Evolutionary conservation across 2,888 invertebrate species (phyloP).

Genomic region (Troilus luridus): DNA sequence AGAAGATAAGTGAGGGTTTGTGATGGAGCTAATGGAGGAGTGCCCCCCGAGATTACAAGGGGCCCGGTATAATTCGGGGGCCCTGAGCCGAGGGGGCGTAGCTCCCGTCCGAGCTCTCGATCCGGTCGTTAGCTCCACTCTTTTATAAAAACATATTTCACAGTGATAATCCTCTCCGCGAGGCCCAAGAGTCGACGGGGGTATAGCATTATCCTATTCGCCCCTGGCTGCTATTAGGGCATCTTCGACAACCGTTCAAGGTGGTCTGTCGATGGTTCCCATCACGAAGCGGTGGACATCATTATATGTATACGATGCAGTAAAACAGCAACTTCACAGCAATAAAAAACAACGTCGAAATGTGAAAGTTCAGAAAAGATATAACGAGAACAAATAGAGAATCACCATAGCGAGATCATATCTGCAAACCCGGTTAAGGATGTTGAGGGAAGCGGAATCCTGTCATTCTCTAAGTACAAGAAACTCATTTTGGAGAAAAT

Average conservation of each 20-base stretch:
- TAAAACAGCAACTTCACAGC: neutral
- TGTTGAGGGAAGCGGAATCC: too few relatives aligned
- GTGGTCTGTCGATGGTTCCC: neutral
- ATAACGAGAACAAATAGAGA: too few relatives aligned
- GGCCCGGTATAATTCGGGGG: constrained; percentile 27
- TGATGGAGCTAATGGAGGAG: constrained; percentile 38
- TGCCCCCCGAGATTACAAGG: constrained; percentile 54
- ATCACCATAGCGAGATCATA: too few relatives aligned
- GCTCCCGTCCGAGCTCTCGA: constrained; percentile 42
- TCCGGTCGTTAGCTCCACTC: constrained; percentile 26
- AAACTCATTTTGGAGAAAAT: too few relatives aligned
- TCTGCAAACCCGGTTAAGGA: too few relatives aligned
- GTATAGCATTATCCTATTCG: constrained; percentile 18
- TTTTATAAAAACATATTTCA: constrained; percentile 49
- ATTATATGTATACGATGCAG: neutral
- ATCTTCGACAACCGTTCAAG: constrained; percentile 12
- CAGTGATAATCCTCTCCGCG: constrained; percentile 33
- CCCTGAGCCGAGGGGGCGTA: constrained; percentile 14
- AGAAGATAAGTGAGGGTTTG: constrained; percentile 53
- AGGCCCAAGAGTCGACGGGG: neutral
- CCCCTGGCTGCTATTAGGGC: constrained; percentile 32
- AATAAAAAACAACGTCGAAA: neutral
- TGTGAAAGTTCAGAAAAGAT: neutral
- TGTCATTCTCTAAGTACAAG: too few relatives aligned
- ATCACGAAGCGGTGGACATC: neutral